These are phyloP conservation scores for Sturnus vulgaris DNA, from an alignment of 2,113 vertebrate genomes.

Conservation along the genomic window DNA sequence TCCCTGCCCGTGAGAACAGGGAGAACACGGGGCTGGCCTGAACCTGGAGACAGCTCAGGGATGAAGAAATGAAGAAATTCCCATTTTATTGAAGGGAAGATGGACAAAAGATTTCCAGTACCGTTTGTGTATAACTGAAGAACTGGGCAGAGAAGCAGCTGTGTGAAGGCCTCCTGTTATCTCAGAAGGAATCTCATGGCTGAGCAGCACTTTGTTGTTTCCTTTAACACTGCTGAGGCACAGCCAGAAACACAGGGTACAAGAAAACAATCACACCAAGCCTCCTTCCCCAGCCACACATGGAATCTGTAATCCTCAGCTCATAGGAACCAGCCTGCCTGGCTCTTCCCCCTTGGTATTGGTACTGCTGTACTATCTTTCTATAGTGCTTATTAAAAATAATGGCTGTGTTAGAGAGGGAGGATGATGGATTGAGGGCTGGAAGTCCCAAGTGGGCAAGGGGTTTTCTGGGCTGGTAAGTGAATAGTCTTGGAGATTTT, in stretches of 20 bases:
- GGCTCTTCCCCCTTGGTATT: neutral
- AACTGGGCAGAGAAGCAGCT: neutral
- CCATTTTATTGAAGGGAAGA: neutral
- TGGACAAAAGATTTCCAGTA: neutral
- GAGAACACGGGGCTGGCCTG: rapidly evolving
- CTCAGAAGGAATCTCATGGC: neutral
- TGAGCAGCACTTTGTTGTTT: neutral
- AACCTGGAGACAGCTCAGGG: neutral
- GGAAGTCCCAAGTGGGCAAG: neutral
- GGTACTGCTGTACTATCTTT: conserved; percentile 18
- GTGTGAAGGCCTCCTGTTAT: neutral
- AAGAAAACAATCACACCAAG: neutral
- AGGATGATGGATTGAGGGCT: conserved; percentile 45
- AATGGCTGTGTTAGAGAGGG: conserved; percentile 23
- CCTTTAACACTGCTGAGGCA: neutral
- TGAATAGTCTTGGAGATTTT: conserved; percentile 46
- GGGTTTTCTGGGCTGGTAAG: conserved; percentile 31
- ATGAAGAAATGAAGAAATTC: neutral
- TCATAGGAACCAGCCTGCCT: neutral
- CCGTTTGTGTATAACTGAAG: neutral
- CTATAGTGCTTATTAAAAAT: conserved; percentile 62
- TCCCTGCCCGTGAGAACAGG: rapidly evolving
- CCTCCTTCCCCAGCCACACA: neutral
- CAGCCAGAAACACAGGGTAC: neutral
- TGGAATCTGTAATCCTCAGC: conserved; percentile 5